phyloP scores from a whole-genome alignment of 1,140 invertebrate species.

The Cyphomyrmex costatus region DNA sequence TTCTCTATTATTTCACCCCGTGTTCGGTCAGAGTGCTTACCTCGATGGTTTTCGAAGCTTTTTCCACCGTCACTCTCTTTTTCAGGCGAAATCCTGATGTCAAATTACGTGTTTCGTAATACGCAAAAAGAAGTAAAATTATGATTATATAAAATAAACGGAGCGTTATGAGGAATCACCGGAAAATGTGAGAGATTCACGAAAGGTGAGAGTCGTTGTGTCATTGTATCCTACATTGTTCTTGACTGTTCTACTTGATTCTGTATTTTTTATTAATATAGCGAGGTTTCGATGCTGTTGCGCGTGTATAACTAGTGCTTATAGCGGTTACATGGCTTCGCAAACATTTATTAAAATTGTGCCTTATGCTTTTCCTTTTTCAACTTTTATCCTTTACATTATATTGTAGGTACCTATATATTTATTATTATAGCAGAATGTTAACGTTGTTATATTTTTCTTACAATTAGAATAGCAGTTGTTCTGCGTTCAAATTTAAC shows the following conservation, averaged over 20 bases:
- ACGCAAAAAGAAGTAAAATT: not conserved
- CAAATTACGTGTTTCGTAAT: not conserved
- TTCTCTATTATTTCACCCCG: slow-evolving; percentile 13
- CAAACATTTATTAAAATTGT: slow-evolving; percentile 2
- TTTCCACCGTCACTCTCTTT: slow-evolving; percentile 3
- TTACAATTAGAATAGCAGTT: not conserved
- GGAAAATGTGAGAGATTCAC: not conserved
- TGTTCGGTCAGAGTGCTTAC: not conserved
- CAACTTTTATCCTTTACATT: not conserved
- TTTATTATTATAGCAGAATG: not conserved
- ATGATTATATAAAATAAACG: slow-evolving; percentile 1
- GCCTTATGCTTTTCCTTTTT: not conserved
- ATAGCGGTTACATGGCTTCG: not conserved
- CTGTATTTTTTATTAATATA: not conserved
- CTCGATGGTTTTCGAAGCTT: not conserved
- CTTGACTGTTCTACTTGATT: not conserved
- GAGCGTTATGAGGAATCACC: not conserved
- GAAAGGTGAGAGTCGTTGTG: slow-evolving; percentile 1
- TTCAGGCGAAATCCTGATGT: not conserved
- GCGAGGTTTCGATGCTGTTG: not conserved
- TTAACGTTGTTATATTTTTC: not conserved
- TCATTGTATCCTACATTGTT: not conserved
- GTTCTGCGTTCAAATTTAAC: not conserved
- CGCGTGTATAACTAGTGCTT: not conserved
- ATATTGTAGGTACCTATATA: not conserved